These are phyloP conservation scores for Drosophila hamatofila DNA, from an alignment of 2,888 invertebrate species.

Conservation along the genomic window DNA sequence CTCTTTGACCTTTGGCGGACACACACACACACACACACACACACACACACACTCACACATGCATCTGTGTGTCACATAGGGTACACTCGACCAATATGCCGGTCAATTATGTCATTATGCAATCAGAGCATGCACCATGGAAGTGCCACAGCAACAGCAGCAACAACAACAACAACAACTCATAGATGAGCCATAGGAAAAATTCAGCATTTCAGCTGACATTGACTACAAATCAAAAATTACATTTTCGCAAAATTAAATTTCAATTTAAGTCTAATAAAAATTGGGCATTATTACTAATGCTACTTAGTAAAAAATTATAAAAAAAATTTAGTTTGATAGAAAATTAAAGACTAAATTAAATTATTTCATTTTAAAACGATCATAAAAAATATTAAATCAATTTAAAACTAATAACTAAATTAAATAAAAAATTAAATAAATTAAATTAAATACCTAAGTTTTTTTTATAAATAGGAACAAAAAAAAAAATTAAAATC, in stretches of 20 bases:
- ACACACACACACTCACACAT: not conserved
- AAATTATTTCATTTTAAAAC: no score
- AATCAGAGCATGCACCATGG: slow-evolving; percentile 62
- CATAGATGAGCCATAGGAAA: not conserved
- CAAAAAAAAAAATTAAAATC: no score
- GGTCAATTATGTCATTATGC: slow-evolving; percentile 80
- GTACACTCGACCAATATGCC: slow-evolving; percentile 69
- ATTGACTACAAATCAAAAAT: slow-evolving; percentile 25
- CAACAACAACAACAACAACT: not conserved
- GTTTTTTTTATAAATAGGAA: no score
- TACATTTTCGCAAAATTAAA: slow-evolving; percentile 14
- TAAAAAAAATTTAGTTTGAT: not conserved
- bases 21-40: slow-evolving; percentile 23
- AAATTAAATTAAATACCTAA: no score
- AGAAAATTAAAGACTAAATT: no score
- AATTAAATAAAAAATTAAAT: no score
- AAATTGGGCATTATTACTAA: not conserved
- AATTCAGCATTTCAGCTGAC: slow-evolving; percentile 16
- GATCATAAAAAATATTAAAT: no score
- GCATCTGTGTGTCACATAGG: slow-evolving; percentile 11
- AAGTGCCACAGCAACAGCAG: slow-evolving; percentile 10
- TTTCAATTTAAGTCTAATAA: not conserved
- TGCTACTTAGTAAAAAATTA: no score
- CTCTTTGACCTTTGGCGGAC: slow-evolving; percentile 67
- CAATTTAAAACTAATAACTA: no score